Evolutionary conservation across 2,113 vertebrate species (phyloP), one percentile per base, ranked within the genome.

Genomic region (Macquaria australasica): DNA sequence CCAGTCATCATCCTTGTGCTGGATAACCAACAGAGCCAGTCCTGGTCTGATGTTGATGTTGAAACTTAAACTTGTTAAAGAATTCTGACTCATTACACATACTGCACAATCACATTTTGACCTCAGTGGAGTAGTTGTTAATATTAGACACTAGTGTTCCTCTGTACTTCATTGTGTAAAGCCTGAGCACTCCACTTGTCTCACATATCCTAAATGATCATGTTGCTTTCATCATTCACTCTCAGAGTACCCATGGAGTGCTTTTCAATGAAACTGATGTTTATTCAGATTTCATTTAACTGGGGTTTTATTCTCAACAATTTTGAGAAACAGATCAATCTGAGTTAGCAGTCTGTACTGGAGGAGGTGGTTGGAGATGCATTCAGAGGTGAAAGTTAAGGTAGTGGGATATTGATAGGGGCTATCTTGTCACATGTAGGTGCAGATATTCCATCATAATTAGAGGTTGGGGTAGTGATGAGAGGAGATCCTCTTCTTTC

Each of bases 111-210:
- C 64, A 81, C 16, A 73, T 23, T 34, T n/a, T 4, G 28, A 43
- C 31, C 12, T 56, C 12, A 73, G 21, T 53, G 28, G 48, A 48
- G 7, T 64, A 28, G 1, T 6, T 62, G 28, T 77, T 18, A 31
- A 48, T 10, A 64, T 66, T 45, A 67, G 11, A 21, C 31, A 6
- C 50, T 56, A 21, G 28, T 50, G 59, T 25, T 63, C 18, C 10
- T 25, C 34, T 50, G 39, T 77, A 31, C 21, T 58, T 82, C 8
- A 70, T 48, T 75, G 56, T 64, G 28, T 77, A 23, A 72, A 63
- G 45, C 7, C 73, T 8, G 8, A 56, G 25, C n/a, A 5, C 25
- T 63, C 7, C 66, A 48, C 37, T 63, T 58, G 10, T 56, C n/a
- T 71, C 37, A 34, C 5, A 18, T 43, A 28, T 67, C 51, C 55